A percentile compares a stretch with the other conserved stretches of the same genome.
Evolutionary conservation across 2,113 vertebrate species (phyloP).

Genomic region (Symphodus melops): DNA sequence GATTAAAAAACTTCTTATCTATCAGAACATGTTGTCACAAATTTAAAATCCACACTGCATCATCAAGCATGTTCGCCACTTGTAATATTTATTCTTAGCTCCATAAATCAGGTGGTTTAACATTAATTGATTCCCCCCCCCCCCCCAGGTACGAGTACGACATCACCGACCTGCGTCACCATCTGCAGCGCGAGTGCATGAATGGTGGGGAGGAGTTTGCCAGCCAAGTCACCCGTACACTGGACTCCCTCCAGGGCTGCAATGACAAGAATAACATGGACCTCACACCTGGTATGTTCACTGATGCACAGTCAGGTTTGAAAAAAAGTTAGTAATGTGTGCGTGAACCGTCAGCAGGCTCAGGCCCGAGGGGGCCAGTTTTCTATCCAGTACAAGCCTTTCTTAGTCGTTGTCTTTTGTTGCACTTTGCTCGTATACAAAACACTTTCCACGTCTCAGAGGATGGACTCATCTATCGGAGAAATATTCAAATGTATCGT

Average conservation of each 20-base stretch:
- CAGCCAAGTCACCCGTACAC: conserved; percentile 96
- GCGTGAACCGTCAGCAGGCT: background rate
- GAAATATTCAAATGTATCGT: no score
- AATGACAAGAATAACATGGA: conserved; percentile 96
- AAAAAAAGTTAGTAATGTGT: background rate
- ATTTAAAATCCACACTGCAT: background rate
- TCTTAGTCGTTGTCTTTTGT: no score
- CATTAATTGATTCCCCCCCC: conserved; percentile 34
- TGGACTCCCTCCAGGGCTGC: conserved; percentile 97
- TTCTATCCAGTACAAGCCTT: no score
- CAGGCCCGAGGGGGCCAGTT: no score
- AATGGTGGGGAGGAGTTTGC: conserved; percentile 96
- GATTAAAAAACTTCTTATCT: background rate
- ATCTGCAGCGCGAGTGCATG: conserved; percentile 98
- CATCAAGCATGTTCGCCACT: background rate
- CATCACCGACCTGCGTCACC: conserved; percentile 96
- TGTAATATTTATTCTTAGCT: conserved; percentile 8
- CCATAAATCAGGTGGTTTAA: background rate
- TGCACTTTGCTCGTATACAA: no score
- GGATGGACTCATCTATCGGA: no score
- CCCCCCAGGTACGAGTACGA: conserved; percentile 90
- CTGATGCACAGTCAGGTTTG: conserved; percentile 2
- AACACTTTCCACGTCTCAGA: no score
- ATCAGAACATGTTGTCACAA: background rate
- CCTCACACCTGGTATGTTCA: conserved; percentile 90